phyloP scores from a whole-genome alignment of 64 coral and sea anemone species.

The Astreopora myriophthalma region DNA sequence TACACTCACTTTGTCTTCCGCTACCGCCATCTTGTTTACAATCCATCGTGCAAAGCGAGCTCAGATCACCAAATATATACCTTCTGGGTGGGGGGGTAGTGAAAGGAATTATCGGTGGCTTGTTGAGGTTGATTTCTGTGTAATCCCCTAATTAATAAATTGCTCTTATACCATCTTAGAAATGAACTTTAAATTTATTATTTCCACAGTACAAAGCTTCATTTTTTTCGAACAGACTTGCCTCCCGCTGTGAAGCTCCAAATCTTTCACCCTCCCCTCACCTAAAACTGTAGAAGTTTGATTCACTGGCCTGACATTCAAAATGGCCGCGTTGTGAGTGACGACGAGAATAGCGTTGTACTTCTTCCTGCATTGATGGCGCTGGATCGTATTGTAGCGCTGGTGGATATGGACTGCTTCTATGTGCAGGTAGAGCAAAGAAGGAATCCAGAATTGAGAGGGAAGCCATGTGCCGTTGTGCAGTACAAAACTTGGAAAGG shows the following conservation, averaged over 20 bases:
- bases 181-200: too few relatives aligned
- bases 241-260: neutral
- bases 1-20: slow-evolving; percentile 71
- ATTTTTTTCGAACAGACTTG: neutral
- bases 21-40: slow-evolving; percentile 93
- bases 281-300: too few relatives aligned
- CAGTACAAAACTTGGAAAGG: slow-evolving; percentile 99
- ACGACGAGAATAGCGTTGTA: neutral
- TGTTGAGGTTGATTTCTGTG: too few relatives aligned
- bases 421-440: slow-evolving; percentile 99
- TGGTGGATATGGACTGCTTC: slow-evolving; percentile 98
- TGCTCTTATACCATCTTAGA: too few relatives aligned
- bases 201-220: neutral
- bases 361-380: slow-evolving; percentile 14
- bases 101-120: too few relatives aligned
- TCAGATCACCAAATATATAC: neutral
- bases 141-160: too few relatives aligned
- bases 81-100: neutral
- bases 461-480: slow-evolving; percentile 95
- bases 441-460: slow-evolving; percentile 69
- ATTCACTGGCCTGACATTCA: too few relatives aligned
- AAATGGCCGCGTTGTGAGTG: neutral
- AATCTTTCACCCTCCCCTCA: neutral
- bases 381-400: slow-evolving; percentile 79
- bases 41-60: slow-evolving; percentile 75